Evolutionary conservation across 1,140 invertebrate species (phyloP).

Genomic region (Lineus longissimus): DNA sequence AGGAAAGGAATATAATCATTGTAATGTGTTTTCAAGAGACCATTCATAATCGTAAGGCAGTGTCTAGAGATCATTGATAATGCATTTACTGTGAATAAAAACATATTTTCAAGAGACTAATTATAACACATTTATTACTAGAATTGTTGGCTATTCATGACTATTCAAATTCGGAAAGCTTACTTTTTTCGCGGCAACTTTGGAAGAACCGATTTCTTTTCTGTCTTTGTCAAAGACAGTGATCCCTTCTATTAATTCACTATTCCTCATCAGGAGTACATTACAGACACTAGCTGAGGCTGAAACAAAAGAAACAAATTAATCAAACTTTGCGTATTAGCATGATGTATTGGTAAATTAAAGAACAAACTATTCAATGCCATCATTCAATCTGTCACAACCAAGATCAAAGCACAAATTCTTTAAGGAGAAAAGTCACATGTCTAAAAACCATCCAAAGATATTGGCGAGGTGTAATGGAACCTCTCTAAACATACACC

Average conservation of each 20-base stretch:
- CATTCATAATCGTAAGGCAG: background rate
- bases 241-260: constrained; percentile 56
- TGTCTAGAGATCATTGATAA: background rate
- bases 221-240: constrained; percentile 53
- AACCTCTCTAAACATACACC: no score
- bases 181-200: constrained; percentile 56
- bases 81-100: background rate
- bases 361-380: no score
- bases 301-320: constrained; percentile 19
- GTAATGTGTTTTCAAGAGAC: background rate
- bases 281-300: constrained; percentile 57
- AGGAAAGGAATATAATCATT: constrained; percentile 6
- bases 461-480: no score
- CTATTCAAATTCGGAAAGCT: no score
- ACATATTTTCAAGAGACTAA: background rate
- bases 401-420: no score
- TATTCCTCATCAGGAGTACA: constrained; percentile 58
- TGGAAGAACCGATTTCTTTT: constrained; percentile 55
- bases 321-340: no score
- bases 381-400: no score
- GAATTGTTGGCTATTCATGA: no score
- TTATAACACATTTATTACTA: constrained; percentile 2
- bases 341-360: no score
- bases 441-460: no score
- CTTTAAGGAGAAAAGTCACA: no score